Conservation (phyloP, 1,140 invertebrate species). For the Hermatobates lingyangjiaoensis region DNA sequence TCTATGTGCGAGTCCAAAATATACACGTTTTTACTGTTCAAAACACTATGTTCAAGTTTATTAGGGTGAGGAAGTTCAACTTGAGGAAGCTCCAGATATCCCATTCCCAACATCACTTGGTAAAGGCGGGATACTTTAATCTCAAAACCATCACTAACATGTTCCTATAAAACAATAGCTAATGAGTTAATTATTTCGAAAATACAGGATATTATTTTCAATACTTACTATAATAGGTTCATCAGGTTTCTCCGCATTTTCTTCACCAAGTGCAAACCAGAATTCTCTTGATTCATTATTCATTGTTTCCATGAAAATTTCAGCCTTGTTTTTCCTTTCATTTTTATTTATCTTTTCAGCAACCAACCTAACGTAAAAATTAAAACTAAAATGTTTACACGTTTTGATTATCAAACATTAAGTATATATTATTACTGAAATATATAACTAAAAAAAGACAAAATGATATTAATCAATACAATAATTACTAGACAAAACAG, state of each 20-base stretch:
- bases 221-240: slow-evolving; percentile 16
- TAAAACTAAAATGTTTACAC: too few relatives aligned
- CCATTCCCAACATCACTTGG: slow-evolving; percentile 91
- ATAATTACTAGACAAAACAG: too few relatives aligned
- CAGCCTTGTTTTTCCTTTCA: slow-evolving; percentile 86
- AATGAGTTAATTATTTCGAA: neutral
- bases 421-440: too few relatives aligned
- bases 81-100: slow-evolving; percentile 94
- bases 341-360: slow-evolving; percentile 99
- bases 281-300: slow-evolving; percentile 69
- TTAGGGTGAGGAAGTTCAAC: slow-evolving; percentile 57
- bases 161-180: slow-evolving; percentile 35
- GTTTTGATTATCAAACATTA: too few relatives aligned
- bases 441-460: too few relatives aligned
- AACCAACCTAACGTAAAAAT: too few relatives aligned
- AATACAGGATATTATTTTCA: too few relatives aligned
- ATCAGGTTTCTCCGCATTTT: slow-evolving; percentile 23
- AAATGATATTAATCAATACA: too few relatives aligned
- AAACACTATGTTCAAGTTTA: slow-evolving; percentile 47
- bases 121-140: slow-evolving; percentile 70
- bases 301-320: slow-evolving; percentile 69
- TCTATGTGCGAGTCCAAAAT: slow-evolving; percentile 90
- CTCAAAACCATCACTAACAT: slow-evolving; percentile 57
- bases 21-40: slow-evolving; percentile 89
- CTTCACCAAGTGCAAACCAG: slow-evolving; percentile 48